Base-by-base conservation (phyloP, 1,140 invertebrate species). In the Capitella teleta region DNA sequence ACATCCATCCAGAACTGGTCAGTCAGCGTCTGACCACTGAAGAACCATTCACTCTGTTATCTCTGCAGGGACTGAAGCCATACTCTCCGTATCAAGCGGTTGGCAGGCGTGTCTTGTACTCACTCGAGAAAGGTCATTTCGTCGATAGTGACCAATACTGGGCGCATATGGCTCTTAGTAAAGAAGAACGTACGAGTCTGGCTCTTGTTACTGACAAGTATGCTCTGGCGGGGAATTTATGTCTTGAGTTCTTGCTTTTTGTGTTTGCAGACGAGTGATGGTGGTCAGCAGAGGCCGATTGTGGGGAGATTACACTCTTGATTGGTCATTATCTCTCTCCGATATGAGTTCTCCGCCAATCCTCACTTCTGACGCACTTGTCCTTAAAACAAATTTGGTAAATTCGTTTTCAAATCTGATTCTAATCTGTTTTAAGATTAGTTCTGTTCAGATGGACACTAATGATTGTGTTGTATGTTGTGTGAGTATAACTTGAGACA, bases 1-100 rank as follows among this genome's bases (percentile, higher is more conserved):
- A 82, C 58, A 78, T 82, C 38, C 80, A 82, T 62, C 76, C 76
- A 43, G 75, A 79, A 57, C 73, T 80, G 66, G 83, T 83, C 50
- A 56, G 57, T 58, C 8, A 8, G 36, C 12, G 12, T 6, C 12
- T 14, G 14, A 38, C 23, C 23, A 38, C n/a, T n/a, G 23, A 38
- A 38, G 5, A 38, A 6, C 5, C 36, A 38, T 38, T 18, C 12
- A 38, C 4, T 16, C 4, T 4, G 19, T 21, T 14, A 24, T 40
- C 8, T 34, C 10, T 40, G 36, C 57, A 84, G 80, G 82, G 82
- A 21, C 67, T 85, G 4, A 76, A 78, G 36, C 76, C 80, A 40
- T 85, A 80, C 62, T 81, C 77, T 16, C 67, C 24, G 19, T 40
- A 49, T 24, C 34, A 76, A 61, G 80, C 83, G 3, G 75, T 78